phyloP scores from a whole-genome alignment of 35 echinoderm and acorn worm species.

The Strongylocentrotus purpuratus region DNA sequence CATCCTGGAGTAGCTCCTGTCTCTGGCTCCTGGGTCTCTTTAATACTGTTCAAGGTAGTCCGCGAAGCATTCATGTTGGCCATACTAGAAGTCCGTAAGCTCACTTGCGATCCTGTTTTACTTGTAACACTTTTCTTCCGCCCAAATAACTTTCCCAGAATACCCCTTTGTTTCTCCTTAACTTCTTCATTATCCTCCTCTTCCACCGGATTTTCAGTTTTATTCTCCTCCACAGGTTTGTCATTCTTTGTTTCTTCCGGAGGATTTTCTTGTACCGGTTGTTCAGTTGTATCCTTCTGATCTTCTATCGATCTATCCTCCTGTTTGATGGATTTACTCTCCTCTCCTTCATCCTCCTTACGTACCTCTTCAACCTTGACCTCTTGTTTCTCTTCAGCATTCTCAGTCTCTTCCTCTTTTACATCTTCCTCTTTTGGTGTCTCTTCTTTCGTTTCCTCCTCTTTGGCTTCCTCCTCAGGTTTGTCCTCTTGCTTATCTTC shows the following conservation, averaged over 20 bases:
- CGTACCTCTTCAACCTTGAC: background rate
- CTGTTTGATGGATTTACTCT: background rate
- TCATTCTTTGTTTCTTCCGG: background rate
- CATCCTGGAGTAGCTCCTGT: background rate
- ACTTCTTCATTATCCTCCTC: slow-evolving; percentile 25
- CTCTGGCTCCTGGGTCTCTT: background rate
- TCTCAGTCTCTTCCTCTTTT: background rate
- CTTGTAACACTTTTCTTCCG: background rate
- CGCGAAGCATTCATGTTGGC: slow-evolving; percentile 15
- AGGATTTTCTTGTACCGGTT: background rate
- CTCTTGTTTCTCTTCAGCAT: background rate
- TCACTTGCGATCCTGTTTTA: background rate
- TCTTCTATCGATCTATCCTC: background rate
- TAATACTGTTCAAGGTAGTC: background rate
- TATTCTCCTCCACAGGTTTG: background rate
- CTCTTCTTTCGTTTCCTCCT: background rate
- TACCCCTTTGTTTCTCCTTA: slow-evolving; percentile 28
- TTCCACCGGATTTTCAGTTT: background rate
- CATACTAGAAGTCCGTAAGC: background rate
- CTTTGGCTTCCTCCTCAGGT: background rate
- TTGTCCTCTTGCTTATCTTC: background rate
- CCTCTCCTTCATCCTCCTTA: background rate
- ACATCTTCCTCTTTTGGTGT: background rate
- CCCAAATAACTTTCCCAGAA: slow-evolving; percentile 13
- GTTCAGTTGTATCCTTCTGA: background rate